These are phyloP conservation scores for Antechinus flavipes DNA, from an alignment of 2,113 vertebrate genomes.

Conservation along the genomic window DNA sequence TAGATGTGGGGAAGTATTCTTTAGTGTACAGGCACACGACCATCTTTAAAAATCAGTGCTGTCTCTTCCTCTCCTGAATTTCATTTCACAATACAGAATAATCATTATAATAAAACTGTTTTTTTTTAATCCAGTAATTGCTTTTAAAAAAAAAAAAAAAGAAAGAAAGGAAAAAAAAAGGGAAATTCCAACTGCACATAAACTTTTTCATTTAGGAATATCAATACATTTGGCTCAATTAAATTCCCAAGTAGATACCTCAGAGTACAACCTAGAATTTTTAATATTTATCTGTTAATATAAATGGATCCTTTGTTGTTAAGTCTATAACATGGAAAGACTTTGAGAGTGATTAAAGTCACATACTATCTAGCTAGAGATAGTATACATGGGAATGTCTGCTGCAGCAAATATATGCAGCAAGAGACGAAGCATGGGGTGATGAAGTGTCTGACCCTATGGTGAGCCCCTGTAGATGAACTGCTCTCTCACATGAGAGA, in stretches of 20 bases:
- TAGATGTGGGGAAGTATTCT: conserved; percentile 70
- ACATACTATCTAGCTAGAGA: conserved; percentile 19
- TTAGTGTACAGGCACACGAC: conserved; percentile 60
- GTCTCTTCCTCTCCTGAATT: conserved; percentile 76
- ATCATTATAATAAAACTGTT: conserved; percentile 54
- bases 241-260: conserved; percentile 68
- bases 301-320: conserved; percentile 69
- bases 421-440: neutral
- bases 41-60: conserved; percentile 73
- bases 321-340: conserved; percentile 51
- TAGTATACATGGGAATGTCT: conserved; percentile 1
- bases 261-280: conserved; percentile 57
- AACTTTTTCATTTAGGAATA: conserved; percentile 73
- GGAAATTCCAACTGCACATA: neutral
- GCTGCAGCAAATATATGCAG: conserved; percentile 32
- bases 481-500: neutral
- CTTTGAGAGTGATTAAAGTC: conserved; percentile 69
- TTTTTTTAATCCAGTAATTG: neutral
- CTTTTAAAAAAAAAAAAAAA: neutral
- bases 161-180: neutral
- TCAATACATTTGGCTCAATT: conserved; percentile 68
- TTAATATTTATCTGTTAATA: conserved; percentile 71
- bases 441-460: neutral
- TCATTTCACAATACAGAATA: conserved; percentile 75
- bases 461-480: neutral